Evolutionary conservation across 2,113 vertebrate genomes (phyloP).

Genomic region (Sitta europaea): DNA sequence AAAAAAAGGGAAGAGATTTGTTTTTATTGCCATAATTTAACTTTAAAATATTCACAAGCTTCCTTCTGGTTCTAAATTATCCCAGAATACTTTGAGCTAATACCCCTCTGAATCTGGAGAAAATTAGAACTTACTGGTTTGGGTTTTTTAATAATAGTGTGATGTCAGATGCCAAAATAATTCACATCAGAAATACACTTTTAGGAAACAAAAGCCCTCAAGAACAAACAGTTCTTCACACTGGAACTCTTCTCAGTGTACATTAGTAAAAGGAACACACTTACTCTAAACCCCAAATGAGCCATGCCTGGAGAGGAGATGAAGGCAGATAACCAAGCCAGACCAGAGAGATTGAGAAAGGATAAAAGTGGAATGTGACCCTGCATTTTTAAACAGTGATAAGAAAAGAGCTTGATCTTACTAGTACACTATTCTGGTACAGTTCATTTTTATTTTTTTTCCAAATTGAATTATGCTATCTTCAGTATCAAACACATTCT

Average conservation of each 20-base stretch:
- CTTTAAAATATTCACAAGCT: constrained; percentile 21
- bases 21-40: constrained; percentile 31
- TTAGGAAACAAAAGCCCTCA: background rate
- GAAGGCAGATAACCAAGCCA: background rate
- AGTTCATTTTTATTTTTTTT: background rate
- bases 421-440: background rate
- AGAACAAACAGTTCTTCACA: background rate
- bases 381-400: background rate
- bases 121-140: background rate
- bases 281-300: background rate
- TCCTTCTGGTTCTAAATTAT: constrained; percentile 9
- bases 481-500: background rate
- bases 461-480: background rate
- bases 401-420: background rate
- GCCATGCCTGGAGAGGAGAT: background rate
- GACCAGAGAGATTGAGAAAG: background rate
- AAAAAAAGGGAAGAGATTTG: constrained; percentile 15
- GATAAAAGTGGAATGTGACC: background rate
- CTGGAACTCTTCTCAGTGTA: background rate
- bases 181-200: background rate
- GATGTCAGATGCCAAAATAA: background rate
- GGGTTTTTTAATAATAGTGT: background rate
- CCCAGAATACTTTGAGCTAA: background rate
- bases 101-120: background rate
- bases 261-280: background rate